Evolutionary conservation across 2,113 vertebrate species (phyloP), one percentile per base, ranked within the genome.

Genomic region (Chaetodon trifascialis): DNA sequence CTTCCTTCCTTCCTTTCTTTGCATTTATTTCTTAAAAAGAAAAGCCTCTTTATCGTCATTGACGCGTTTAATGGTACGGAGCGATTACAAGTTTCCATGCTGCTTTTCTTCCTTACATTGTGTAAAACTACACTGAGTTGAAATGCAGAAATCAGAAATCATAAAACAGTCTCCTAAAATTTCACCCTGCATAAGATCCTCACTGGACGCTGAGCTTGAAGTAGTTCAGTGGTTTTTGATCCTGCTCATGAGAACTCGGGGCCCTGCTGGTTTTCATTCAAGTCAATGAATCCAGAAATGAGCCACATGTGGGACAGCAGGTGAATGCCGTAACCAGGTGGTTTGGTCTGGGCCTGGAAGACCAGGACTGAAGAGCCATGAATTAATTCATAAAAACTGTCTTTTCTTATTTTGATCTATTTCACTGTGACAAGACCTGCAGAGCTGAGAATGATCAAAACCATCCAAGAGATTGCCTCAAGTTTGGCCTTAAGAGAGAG

Each of bases 221-320:
- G 68, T 59, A 42, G 30, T 54, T 76, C 11, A 56, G 30, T 25
- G 40, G 0, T 15, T 77, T 87, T 73, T 81, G 23, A 65, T 74
- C 40, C 38, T 62, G 71, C 69, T 76, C 47, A 25, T 63, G 36
- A 30, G 58, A 58, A 80, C 49, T 47, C 6, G 2, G 19, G 62
- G 17, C 36, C 56, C 64, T 77, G 64, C 76, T 88, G 81, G 4
- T 78, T 88, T 75, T 76, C 58, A 82, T 58, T 76, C 25, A 11
- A 71, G 23, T 76, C 64, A 46, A 14, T 70, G 40, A 40, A 42
- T 86, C 21, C 67, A 67, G 63, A 63, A 72, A 71, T 76, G 68
- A 86, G 83, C 63, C 64, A 54, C 84, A 79, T 21, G 73, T 70
- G 58, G 66, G 62, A 65, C 70, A 71, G 54, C 83, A 86, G 79